Evolutionary conservation across 2,113 vertebrate species (phyloP).

Genomic region (Grallaria varia): DNA sequence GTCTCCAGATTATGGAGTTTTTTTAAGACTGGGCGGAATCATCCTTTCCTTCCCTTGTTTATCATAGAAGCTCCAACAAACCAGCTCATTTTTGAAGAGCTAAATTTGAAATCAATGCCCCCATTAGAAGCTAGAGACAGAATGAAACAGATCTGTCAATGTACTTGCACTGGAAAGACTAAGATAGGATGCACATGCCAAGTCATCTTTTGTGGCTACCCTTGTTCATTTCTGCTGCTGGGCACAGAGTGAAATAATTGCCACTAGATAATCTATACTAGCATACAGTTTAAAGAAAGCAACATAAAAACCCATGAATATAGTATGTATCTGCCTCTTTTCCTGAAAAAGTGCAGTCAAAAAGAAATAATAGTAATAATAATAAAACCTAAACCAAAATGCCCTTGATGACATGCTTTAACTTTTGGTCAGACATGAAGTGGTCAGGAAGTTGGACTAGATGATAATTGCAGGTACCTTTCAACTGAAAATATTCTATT

Average conservation of each 20-base stretch:
- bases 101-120: background rate
- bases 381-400: background rate
- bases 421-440: background rate
- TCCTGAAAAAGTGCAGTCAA: background rate
- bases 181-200: background rate
- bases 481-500: background rate
- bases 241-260: background rate
- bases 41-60: background rate
- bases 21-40: background rate
- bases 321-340: background rate
- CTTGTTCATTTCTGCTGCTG: background rate
- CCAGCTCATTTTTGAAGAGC: background rate
- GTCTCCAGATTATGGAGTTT: background rate
- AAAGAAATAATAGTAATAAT: background rate
- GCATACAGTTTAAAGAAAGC: background rate
- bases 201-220: background rate
- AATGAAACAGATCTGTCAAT: background rate
- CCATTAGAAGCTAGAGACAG: background rate
- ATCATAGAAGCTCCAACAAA: background rate
- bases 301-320: background rate
- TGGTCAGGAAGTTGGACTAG: background rate
- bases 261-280: background rate
- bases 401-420: background rate
- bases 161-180: background rate
- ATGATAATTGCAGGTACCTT: background rate